Evolutionary conservation across 2,888 invertebrate genomes (phyloP), one percentile per base, ranked within the genome.

Genomic region (Phania funesta): DNA sequence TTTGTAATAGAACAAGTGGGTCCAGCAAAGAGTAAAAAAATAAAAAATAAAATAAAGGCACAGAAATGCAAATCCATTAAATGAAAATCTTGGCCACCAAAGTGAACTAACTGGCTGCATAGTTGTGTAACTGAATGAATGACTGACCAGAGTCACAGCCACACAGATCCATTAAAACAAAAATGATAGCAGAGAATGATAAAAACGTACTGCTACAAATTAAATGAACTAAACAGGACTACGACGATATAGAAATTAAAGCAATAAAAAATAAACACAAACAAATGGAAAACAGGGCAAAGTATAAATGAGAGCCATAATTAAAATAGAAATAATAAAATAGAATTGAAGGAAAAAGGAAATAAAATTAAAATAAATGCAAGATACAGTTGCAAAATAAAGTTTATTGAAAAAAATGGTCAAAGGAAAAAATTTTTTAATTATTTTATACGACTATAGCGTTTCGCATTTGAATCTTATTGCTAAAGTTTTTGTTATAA

Each of bases 41-140:
- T 41, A 26, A 35, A 32, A 56, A 52, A 18, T 18, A 56, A 48
- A 48, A 64, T 32, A 18, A 56, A 32, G 22, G 41, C 50, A 41
- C 38, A 74, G 60, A 75, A 64, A 77, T 64, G 74, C 32, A 78
- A 82, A 82, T 78, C 81, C 81, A 82, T 82, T 82, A 74, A 82
- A 76, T 22, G 67, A 44, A 82, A 82, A 82, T 82, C 74, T 82
- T 82, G 74, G 78, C 68, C 78, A 74, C 81, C 73, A 70, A 73
- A 54, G 54, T 44, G 35, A 65, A 75, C 20, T 70, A 68, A 68
- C 46, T 65, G 64, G 58, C 64, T 71, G 56, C 38, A 77, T 56
- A 41, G 1, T 64, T 78, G 64, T 71, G 56, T 71, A 50, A 71
- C 64, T 41, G 32, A 71, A 65, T 56, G 60, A 76, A 76, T 73